Conservation (phyloP, 2,888 invertebrate species). For the Melitaea athalia region DNA sequence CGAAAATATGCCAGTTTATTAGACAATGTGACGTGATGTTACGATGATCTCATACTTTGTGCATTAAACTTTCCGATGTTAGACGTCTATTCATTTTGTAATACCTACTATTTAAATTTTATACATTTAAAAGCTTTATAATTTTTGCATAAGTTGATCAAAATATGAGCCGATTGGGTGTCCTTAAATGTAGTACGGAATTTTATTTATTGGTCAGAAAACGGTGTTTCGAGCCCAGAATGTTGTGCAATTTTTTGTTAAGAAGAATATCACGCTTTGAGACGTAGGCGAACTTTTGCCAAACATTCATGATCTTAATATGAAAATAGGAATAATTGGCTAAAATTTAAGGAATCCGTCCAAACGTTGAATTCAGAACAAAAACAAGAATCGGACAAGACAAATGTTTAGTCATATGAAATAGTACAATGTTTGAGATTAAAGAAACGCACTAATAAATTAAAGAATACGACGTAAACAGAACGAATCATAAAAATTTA, state of each 20-base stretch:
- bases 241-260: no score
- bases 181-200: no score
- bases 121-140: not conserved
- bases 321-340: not conserved
- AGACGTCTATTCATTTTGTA: constrained; percentile 9
- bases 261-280: no score
- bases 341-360: not conserved
- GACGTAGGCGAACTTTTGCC: not conserved
- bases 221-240: no score
- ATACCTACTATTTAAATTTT: not conserved
- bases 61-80: constrained; percentile 40
- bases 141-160: no score
- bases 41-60: constrained; percentile 50
- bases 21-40: constrained; percentile 27
- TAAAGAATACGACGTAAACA: constrained; percentile 12
- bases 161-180: no score
- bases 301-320: not conserved
- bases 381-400: constrained; percentile 2
- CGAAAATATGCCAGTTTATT: constrained; percentile 28
- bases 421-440: constrained; percentile 7
- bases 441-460: constrained; percentile 3
- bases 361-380: not conserved
- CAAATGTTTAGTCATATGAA: constrained; percentile 9
- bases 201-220: no score
- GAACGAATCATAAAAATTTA: not conserved